phyloP scores from a whole-genome alignment of 1,140 invertebrate species.

The Bombus affinis region DNA sequence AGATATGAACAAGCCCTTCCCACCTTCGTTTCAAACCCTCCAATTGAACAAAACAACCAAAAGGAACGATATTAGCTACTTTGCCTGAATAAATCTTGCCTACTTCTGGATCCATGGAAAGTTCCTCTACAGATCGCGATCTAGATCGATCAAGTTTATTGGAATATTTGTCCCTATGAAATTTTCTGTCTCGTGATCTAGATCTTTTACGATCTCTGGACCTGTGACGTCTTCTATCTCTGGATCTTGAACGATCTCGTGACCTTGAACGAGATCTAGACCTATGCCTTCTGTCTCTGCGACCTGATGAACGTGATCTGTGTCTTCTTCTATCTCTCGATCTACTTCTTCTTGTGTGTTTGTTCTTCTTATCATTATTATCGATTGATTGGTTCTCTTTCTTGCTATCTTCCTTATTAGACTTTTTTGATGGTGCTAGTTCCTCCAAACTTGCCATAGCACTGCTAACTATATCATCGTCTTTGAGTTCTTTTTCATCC shows the following conservation, averaged over 20 bases:
- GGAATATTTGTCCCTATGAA: conserved; percentile 55
- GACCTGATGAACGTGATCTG: conserved; percentile 75
- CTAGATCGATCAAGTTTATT: conserved; percentile 63
- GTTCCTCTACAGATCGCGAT: conserved; percentile 74
- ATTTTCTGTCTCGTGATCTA: conserved; percentile 67
- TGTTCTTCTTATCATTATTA: conserved; percentile 52
- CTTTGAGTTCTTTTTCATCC: conserved; percentile 63
- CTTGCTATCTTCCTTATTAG: conserved; percentile 25
- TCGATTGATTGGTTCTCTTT: conserved; percentile 16
- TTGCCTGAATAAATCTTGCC: conserved; percentile 95
- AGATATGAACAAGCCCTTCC: conserved; percentile 99
- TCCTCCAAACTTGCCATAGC: conserved; percentile 96
- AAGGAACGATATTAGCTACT: conserved; percentile 97
- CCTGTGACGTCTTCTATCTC: conserved; percentile 73
- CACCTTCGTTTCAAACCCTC: conserved; percentile 93
- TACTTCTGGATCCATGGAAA: conserved; percentile 81
- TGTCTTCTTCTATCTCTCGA: conserved; percentile 77
- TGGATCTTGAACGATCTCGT: conserved; percentile 67
- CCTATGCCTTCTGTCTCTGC: conserved; percentile 75
- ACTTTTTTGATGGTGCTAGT: conserved; percentile 86
- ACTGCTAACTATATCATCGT: conserved; percentile 87
- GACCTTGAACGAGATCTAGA: conserved; percentile 69
- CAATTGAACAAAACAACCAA: conserved; percentile 98
- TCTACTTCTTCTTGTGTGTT: conserved; percentile 62
- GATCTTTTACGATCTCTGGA: conserved; percentile 80